phyloP scores from a whole-genome alignment of 1,140 invertebrate species.

The Pogonus chalceus region DNA sequence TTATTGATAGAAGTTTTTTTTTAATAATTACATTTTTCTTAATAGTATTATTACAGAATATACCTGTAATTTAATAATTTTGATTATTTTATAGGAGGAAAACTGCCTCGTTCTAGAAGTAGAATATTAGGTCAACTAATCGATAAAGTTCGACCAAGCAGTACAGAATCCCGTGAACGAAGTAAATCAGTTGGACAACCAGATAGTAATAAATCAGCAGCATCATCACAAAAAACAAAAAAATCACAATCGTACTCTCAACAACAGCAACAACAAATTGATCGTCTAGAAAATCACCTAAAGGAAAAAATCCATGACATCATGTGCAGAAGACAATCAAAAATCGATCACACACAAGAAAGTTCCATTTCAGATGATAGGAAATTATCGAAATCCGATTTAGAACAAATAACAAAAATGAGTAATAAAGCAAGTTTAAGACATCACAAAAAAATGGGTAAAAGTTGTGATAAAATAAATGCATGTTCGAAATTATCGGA shows the following conservation, averaged over 20 bases:
- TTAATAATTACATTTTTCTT: too few species aligned
- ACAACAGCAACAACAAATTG: constrained; percentile 29
- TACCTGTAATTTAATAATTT: too few species aligned
- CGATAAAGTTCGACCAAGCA: constrained; percentile 24
- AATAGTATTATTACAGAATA: too few species aligned
- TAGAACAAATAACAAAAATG: constrained; percentile 25
- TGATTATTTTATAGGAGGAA: constrained; percentile 19
- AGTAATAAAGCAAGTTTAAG: constrained; percentile 21
- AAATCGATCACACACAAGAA: background rate
- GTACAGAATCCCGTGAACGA: constrained; percentile 33
- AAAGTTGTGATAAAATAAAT: constrained; percentile 34
- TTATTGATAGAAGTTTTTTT: too few species aligned
- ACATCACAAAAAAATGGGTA: constrained; percentile 33
- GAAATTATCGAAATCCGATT: constrained; percentile 28
- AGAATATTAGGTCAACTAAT: constrained; percentile 31
- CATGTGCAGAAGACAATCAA: constrained; percentile 26
- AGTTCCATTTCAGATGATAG: constrained; percentile 19
- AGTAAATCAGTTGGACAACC: constrained; percentile 39
- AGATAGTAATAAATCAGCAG: constrained; percentile 28
- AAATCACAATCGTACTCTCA: background rate
- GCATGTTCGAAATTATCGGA: constrained; percentile 13
- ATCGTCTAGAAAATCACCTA: constrained; percentile 37
- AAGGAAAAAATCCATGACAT: constrained; percentile 40
- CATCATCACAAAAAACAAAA: constrained; percentile 31
- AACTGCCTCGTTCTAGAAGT: constrained; percentile 31